Percentiles rank a stretch among this genome's conserved stretches.
Evolutionary conservation across 2,797 vertebrate genomes (phyloP).

Genomic region (Lithobates sylvaticus): DNA sequence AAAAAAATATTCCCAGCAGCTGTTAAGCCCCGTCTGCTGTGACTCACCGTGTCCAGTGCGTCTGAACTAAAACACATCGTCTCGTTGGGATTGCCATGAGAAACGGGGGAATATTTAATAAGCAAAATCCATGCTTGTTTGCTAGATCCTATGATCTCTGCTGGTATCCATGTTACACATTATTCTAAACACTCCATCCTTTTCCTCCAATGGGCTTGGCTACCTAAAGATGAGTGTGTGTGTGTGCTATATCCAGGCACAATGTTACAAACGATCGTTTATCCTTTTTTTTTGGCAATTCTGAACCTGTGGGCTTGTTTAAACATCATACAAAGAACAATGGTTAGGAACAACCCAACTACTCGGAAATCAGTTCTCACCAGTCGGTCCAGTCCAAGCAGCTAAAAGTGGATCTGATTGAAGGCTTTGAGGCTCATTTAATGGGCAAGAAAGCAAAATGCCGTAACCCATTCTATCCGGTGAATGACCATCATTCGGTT

Average conservation of each 20-base stretch:
- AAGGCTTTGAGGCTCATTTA: background rate
- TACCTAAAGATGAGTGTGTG: too few species aligned
- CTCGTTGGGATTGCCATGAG: background rate
- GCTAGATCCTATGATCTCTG: too few species aligned
- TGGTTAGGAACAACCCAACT: background rate
- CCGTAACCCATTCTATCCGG: background rate
- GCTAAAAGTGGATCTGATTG: background rate
- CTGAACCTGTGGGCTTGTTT: too few species aligned
- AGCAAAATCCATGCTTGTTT: too few species aligned
- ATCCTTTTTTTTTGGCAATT: too few species aligned
- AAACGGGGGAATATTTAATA: background rate
- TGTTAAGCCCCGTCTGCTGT: background rate
- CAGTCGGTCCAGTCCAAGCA: background rate
- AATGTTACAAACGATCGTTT: too few species aligned
- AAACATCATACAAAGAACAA: too few species aligned
- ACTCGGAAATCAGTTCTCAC: background rate
- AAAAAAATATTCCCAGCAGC: slow-evolving; percentile 1
- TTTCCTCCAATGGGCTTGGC: too few species aligned
- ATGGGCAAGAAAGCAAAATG: background rate
- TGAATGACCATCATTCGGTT: background rate
- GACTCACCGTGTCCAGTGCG: background rate
- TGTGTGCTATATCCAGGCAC: too few species aligned
- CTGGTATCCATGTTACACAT: too few species aligned
- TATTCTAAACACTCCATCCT: too few species aligned
- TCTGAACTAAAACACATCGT: slow-evolving; percentile 21